These are phyloP conservation scores for Drosophila miranda DNA, from an alignment of 1,140 invertebrate genomes.

Conservation along the genomic window DNA sequence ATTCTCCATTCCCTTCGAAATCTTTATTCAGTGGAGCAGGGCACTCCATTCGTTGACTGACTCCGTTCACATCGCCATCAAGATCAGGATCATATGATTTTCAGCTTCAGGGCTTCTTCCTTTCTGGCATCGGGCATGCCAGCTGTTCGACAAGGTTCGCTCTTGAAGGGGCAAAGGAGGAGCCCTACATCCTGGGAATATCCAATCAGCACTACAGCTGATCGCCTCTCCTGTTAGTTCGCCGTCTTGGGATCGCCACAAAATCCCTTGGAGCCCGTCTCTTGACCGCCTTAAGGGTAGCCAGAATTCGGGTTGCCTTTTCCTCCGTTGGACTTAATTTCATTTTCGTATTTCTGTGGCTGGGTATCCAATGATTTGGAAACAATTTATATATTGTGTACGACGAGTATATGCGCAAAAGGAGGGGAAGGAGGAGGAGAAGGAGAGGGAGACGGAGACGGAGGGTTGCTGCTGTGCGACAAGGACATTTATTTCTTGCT, in stretches of 20 bases:
- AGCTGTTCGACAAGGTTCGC: background rate
- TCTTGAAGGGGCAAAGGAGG: too few species aligned
- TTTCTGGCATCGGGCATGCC: background rate
- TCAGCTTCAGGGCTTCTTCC: slow-evolving; percentile 18
- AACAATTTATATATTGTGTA: slow-evolving; percentile 72
- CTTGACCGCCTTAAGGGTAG: slow-evolving; percentile 4
- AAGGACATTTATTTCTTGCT: slow-evolving; percentile 77
- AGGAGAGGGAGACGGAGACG: background rate
- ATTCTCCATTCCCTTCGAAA: background rate
- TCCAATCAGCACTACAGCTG: too few species aligned
- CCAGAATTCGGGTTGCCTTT: slow-evolving; percentile 17
- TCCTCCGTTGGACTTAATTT: slow-evolving; percentile 66
- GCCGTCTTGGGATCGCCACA: too few species aligned
- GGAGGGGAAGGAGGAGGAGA: background rate
- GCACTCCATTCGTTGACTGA: slow-evolving; percentile 19
- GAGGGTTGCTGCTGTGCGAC: slow-evolving; percentile 32
- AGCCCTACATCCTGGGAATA: too few species aligned
- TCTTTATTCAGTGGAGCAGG: slow-evolving; percentile 55
- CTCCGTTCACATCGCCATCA: slow-evolving; percentile 49
- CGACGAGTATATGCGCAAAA: background rate
- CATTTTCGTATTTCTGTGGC: slow-evolving; percentile 73
- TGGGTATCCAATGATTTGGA: slow-evolving; percentile 76
- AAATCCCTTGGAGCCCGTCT: accelerated
- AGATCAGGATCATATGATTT: slow-evolving; percentile 68
- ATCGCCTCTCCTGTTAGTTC: background rate